Evolutionary conservation across 2,113 vertebrate species (phyloP).

Genomic region (Chaetura pelagica): DNA sequence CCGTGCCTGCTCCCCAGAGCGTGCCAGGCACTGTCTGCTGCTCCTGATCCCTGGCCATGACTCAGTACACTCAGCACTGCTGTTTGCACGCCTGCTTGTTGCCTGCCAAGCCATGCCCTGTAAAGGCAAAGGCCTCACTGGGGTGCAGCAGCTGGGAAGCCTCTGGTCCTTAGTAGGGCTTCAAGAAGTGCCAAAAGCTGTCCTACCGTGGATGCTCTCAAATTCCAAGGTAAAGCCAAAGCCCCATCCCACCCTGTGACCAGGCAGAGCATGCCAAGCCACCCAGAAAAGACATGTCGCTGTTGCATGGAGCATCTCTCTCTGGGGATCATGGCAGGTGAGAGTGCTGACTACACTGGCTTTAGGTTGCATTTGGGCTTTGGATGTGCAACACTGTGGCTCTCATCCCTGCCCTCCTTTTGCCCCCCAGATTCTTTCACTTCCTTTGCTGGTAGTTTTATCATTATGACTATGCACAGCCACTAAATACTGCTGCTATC

Average conservation of each 20-base stretch:
- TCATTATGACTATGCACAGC: not conserved
- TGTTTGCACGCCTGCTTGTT: not conserved
- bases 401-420: not conserved
- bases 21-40: not conserved
- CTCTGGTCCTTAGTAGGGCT: not conserved
- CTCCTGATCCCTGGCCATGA: fast-evolving
- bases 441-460: not conserved
- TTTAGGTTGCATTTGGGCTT: not conserved
- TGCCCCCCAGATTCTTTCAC: not conserved
- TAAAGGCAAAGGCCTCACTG: not conserved
- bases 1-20: not conserved
- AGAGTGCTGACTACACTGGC: not conserved
- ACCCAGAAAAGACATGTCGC: not conserved
- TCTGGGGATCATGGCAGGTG: not conserved
- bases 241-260: not conserved
- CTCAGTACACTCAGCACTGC: not conserved
- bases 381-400: not conserved
- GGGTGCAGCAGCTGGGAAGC: not conserved
- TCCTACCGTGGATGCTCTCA: not conserved
- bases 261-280: not conserved
- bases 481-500: not conserved
- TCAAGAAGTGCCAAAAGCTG: not conserved
- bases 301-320: not conserved
- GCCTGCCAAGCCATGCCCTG: not conserved
- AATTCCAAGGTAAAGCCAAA: not conserved